Base-by-base conservation (phyloP, 2,888 invertebrate genomes). In the Nemurella pictetii region DNA sequence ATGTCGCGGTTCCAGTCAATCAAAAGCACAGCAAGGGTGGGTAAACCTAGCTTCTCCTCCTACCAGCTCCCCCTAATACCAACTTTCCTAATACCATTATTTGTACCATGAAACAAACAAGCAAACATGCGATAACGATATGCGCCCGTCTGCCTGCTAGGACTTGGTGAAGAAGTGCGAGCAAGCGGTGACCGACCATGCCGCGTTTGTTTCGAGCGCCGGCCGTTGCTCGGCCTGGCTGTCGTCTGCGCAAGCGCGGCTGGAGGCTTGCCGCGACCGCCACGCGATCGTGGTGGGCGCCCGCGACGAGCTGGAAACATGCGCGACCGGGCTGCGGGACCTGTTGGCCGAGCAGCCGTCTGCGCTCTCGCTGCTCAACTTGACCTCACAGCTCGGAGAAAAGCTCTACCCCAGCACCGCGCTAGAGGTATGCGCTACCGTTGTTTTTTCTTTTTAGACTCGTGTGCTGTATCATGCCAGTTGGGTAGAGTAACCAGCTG, bases 121-220 rank as follows among this genome's bases (percentile, higher is more conserved):
- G n/a, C n/a, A n/a, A n/a, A n/a, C n/a, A n/a, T n/a, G n/a, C n/a
- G n/a, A n/a, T n/a, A n/a, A n/a, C n/a, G n/a, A n/a, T n/a, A n/a
- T n/a, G n/a, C n/a, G n/a, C n/a, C n/a, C n/a, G n/a, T 84, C 85
- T 83, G 86, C 80, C 85, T 85, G 87, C 4, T 86, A 93, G 92
- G 97, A 98, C 90, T 94, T 98, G 35, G 94, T 97, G 0, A 97
- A 97, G 90, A 98, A 97, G 91, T 97, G 97, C 88, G 97, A 97
- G 88, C 96, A 97, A 91, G 95, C 97, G 5, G 94, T 96, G 0
- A 92, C 93, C 84, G 97, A 97, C 89, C 97, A 98, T 88, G 93
- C 94, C 86, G 92, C 93, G 0, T 97, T 95, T 89, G 93, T 95
- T 88, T 95, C 96, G 0, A 97, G 96, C 88, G 96, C 97, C 89